A percentile compares a stretch with the other conserved stretches of the same genome.
phyloP scores from a whole-genome alignment of 2,888 invertebrate species.

The Morpho helenor region DNA sequence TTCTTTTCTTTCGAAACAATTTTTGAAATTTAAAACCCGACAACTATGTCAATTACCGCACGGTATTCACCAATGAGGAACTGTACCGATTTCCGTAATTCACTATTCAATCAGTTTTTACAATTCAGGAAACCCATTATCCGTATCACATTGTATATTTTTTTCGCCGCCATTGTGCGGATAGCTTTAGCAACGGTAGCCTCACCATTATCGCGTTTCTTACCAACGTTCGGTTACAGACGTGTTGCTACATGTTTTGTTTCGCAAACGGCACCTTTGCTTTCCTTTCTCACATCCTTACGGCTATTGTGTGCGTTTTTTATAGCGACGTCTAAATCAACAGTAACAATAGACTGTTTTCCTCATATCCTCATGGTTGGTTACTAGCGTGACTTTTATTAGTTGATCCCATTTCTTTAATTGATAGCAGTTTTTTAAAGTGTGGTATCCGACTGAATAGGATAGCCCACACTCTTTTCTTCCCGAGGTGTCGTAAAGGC shows the following conservation, averaged over 20 bases:
- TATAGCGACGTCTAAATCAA: constrained; percentile 30
- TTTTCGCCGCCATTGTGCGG: constrained; percentile 21
- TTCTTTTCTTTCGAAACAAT: no score
- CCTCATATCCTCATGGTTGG: constrained; percentile 28
- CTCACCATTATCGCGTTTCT: constrained; percentile 22
- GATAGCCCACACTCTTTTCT: no score
- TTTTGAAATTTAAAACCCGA: no score
- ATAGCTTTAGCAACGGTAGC: constrained; percentile 20
- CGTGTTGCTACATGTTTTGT: constrained; percentile 25
- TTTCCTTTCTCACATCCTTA: constrained; percentile 49
- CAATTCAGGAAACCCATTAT: constrained; percentile 14
- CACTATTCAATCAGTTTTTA: constrained; percentile 7
- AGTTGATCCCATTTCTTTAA: no score
- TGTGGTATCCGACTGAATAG: no score
- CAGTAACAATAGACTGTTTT: constrained; percentile 40
- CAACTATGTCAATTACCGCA: no score
- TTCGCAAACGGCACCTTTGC: constrained; percentile 37
- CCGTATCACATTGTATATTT: constrained; percentile 9
- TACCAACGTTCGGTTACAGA: constrained; percentile 9
- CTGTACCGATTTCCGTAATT: constrained; percentile 7
- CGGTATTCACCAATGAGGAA: constrained; percentile 1
- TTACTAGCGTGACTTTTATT: background rate
- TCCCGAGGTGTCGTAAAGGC: no score
- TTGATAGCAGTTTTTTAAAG: no score
- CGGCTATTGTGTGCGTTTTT: constrained; percentile 39